Evolutionary conservation across 2,797 vertebrate species (phyloP), one percentile per base, ranked within the genome.

Genomic region (Anguilla anguilla): DNA sequence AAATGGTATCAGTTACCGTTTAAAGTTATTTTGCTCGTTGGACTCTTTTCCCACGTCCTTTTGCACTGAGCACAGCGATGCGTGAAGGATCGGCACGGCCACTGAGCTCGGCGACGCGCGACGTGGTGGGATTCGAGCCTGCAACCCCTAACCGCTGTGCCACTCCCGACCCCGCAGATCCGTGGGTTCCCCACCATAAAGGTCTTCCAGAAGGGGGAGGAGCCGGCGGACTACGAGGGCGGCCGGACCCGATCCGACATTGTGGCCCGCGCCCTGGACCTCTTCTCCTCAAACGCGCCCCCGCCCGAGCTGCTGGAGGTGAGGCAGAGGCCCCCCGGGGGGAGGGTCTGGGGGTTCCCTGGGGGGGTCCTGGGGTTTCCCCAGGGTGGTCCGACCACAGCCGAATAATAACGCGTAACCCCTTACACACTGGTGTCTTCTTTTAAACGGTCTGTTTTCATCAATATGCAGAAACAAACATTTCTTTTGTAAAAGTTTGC

Each of bases 161-260:
- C 35, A 3, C 46, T 53, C 15, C 86, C 1, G 85, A 17, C 6
- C 19, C 89, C 4, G 88, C 89, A 99, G 98, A 95, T 99, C 90
- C 96, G 97, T 86, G 98, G 98, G 87, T 99, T 99, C 92, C 99
- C 99, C 88, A 98, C 97, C 61, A 99, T 99, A 93, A 99, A 99
- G 95, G 94, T 99, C 87, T 99, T 99, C 95, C 97, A 97, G 91
- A 99, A 98, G 95, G 98, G 98, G 59, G 98, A 99, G 90, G 96
- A 98, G 79, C 97, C 98, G 0, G 95, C 97, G 90, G 98, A 99
- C 93, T 99, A 97, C 88, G 97, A 98, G 6, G 98, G 98, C 79
- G 98, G 98, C 0, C 96, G 98, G 89, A 95, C 97, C 13, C 96
- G 96, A 39, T 93, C 96, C 0, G 98, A 99, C 93, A 97, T 99